Evolutionary conservation across 2,888 invertebrate species (phyloP).

Genomic region (Sylvicola cinctus): DNA sequence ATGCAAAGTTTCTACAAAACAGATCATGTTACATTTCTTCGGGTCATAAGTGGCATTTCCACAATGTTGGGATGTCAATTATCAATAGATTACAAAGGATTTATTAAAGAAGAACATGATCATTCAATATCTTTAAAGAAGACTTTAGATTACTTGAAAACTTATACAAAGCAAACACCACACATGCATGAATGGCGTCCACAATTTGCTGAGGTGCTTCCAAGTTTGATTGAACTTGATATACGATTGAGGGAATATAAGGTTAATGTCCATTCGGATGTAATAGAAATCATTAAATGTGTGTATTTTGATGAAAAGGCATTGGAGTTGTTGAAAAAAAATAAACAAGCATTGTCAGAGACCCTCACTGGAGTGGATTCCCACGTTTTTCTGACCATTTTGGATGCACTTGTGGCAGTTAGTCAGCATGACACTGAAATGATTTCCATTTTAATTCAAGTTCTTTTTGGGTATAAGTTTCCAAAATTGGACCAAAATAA

Average conservation of each 20-base stretch:
- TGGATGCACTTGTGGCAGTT: too few species aligned
- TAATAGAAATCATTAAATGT: slow-evolving; percentile 2
- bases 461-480: background rate
- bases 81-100: slow-evolving; percentile 1
- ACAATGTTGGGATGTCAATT: background rate
- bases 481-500: background rate
- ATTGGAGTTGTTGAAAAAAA: slow-evolving; percentile 1
- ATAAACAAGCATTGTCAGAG: background rate
- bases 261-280: background rate
- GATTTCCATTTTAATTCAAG: too few species aligned
- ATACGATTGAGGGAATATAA: background rate
- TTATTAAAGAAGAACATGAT: background rate
- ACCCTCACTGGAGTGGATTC: too few species aligned
- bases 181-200: slow-evolving; percentile 1
- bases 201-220: background rate
- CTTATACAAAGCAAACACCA: slow-evolving; percentile 4
- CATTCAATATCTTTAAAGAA: background rate
- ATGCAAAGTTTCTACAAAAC: slow-evolving; percentile 6
- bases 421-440: too few species aligned
- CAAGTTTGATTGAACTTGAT: background rate
- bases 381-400: background rate
- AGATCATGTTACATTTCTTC: background rate
- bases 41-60: background rate
- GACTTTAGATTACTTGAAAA: background rate
- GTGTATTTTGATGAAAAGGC: slow-evolving; percentile 3